Evolutionary conservation across 2,888 invertebrate genomes (phyloP), one percentile per base, ranked within the genome.

Genomic region (Prostheceraeus crozeri): DNA sequence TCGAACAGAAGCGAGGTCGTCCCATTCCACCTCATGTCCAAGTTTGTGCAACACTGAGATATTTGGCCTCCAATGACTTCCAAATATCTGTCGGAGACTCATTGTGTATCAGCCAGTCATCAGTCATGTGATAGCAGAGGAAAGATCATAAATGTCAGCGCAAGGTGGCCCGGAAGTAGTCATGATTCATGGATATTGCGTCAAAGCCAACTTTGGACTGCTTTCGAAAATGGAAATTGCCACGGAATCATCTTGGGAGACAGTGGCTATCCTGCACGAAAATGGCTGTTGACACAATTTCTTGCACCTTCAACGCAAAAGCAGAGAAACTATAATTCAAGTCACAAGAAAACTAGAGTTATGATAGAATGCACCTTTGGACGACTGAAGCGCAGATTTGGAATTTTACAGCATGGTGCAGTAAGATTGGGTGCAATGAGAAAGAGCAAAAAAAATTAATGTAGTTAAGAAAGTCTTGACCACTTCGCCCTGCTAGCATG

Each of bases 161-260:
- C 57, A 3, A 60, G 64, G 33, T 68, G 63, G 64, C 66, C 65
- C 0, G 68, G 68, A 1, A 51, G 61, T n/a, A 60, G 63, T 1
- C 65, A 68, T 56, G 67, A 68, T 28, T 36, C 54, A 11, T 61
- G 64, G 30, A 64, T 69, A 10, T 65, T 65, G 3, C 35, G 56
- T 2, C 25, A 27, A 11, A 54, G 62, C 25, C 36, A 56, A 11
- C 35, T 61, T 11, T 60, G 58, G 57, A 57, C 59, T 57, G 25
- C 30, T n/a, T 56, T 61, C 36, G 46, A 64, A 35, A 46, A 46
- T 19, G 62, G 61, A 27, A 45, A 35, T 19, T 60, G 63, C 16
- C 27, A 52, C n/a, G 61, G 28, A 11, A n/a, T 63, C 6, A 45
- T 62, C 31, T 48, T 55, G 1, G 61, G 62, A 16, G 62, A 62